phyloP scores from a whole-genome alignment of 2,113 vertebrate species.

The Amphilophus citrinellus region DNA sequence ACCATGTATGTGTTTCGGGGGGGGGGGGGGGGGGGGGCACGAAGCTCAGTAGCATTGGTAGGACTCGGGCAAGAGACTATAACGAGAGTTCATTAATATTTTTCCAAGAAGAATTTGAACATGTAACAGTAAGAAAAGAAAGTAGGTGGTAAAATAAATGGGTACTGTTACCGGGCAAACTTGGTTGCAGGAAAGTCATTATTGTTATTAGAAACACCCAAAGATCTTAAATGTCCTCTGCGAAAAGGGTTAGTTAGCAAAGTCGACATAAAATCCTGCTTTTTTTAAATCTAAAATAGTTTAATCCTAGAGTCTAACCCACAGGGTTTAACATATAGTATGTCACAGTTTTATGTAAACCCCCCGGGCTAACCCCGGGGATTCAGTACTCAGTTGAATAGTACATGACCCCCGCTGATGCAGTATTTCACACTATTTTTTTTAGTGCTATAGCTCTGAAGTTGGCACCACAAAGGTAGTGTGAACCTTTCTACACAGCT shows the following conservation, averaged over 20 bases:
- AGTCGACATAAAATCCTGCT: not conserved
- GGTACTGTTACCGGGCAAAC: not conserved
- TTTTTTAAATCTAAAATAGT: not conserved
- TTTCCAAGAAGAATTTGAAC: not conserved
- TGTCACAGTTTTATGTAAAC: not conserved
- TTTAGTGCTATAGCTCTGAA: not conserved
- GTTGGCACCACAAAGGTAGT: not conserved
- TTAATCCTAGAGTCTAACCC: not conserved
- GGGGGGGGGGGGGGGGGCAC: not conserved
- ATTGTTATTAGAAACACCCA: not conserved
- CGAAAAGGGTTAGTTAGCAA: not conserved
- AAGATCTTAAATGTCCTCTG: not conserved
- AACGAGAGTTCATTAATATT: not conserved
- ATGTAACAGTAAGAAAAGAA: not conserved
- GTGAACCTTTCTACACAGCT: constrained; percentile 1
- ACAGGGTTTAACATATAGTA: not conserved
- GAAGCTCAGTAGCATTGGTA: not conserved
- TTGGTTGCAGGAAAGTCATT: not conserved
- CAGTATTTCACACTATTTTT: not conserved
- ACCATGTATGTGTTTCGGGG: not conserved
- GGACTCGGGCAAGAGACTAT: not conserved
- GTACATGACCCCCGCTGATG: not conserved
- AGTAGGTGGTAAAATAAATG: not conserved
- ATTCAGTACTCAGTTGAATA: not conserved
- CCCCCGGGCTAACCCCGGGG: not conserved